Conservation (phyloP, 1,140 invertebrate genomes). For the Euwallacea fornicatus region DNA sequence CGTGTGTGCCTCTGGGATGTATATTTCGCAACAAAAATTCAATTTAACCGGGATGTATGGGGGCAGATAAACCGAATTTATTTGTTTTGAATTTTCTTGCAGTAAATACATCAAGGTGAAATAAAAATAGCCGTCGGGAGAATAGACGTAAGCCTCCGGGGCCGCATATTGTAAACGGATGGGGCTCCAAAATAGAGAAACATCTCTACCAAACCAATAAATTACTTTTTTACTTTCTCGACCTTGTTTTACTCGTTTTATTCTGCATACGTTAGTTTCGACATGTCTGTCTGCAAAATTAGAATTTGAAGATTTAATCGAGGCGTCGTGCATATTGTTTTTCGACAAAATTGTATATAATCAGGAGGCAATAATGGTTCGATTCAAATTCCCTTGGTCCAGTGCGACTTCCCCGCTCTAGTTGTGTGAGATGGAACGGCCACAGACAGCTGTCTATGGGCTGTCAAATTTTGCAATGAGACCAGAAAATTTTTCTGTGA, state of each 20-base stretch:
- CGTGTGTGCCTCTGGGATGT: too few relatives aligned
- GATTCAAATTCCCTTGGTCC: not conserved
- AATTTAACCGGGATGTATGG: conserved; percentile 21
- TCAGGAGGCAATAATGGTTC: not conserved
- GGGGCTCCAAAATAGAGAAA: conserved; percentile 18
- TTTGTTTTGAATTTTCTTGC: conserved; percentile 33
- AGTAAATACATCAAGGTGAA: conserved; percentile 26
- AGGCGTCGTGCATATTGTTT: not conserved
- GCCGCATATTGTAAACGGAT: conserved; percentile 18
- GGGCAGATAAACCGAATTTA: conserved; percentile 25
- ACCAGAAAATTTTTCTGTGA: too few relatives aligned
- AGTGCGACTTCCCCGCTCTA: too few relatives aligned
- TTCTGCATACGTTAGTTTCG: not conserved
- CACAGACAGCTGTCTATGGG: not conserved
- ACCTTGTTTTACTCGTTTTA: not conserved
- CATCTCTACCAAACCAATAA: conserved; percentile 9
- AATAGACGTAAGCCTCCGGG: conserved; percentile 21
- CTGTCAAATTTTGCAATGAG: not conserved
- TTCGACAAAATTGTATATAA: not conserved
- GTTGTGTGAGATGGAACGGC: too few relatives aligned
- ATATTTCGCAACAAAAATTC: conserved; percentile 1
- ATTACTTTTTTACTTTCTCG: not conserved
- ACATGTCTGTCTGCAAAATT: not conserved
- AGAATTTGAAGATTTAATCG: not conserved
- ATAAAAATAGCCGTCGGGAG: conserved; percentile 29